phyloP scores from a whole-genome alignment of 2,888 invertebrate species.

The Empis stercorea region DNA sequence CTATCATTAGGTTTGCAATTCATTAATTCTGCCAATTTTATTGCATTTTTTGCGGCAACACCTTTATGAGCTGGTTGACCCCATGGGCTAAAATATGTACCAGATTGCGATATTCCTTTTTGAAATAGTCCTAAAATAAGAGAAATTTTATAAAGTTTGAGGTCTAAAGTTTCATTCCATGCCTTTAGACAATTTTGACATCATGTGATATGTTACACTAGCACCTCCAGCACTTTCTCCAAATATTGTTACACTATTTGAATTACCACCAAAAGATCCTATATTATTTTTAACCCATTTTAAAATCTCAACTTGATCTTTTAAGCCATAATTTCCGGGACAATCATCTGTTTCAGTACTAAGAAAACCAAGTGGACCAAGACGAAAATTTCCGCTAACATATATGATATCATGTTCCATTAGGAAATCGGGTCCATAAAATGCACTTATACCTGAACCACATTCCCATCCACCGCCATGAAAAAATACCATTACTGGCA shows the following conservation, averaged over 20 bases:
- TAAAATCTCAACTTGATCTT: constrained; percentile 50
- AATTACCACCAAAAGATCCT: constrained; percentile 48
- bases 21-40: constrained; percentile 45
- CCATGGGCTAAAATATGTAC: constrained; percentile 56
- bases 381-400: constrained; percentile 56
- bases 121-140: neutral
- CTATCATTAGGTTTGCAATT: constrained; percentile 44
- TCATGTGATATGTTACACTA: constrained; percentile 55
- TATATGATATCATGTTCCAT: constrained; percentile 56
- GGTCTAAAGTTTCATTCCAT: neutral
- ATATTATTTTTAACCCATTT: constrained; percentile 50
- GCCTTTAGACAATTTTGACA: constrained; percentile 40
- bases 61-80: constrained; percentile 48
- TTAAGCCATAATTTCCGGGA: constrained; percentile 55
- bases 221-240: constrained; percentile 60
- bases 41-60: constrained; percentile 44
- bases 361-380: constrained; percentile 53
- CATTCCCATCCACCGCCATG: constrained; percentile 59
- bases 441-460: constrained; percentile 51
- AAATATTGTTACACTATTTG: constrained; percentile 49
- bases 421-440: constrained; percentile 57
- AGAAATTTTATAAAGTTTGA: neutral
- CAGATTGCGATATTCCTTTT: constrained; percentile 38
- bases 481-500: constrained; percentile 60
- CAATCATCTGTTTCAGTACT: constrained; percentile 50